Evolutionary conservation across 2,888 invertebrate genomes (phyloP).

Genomic region (Trypoxylon attenuatum): DNA sequence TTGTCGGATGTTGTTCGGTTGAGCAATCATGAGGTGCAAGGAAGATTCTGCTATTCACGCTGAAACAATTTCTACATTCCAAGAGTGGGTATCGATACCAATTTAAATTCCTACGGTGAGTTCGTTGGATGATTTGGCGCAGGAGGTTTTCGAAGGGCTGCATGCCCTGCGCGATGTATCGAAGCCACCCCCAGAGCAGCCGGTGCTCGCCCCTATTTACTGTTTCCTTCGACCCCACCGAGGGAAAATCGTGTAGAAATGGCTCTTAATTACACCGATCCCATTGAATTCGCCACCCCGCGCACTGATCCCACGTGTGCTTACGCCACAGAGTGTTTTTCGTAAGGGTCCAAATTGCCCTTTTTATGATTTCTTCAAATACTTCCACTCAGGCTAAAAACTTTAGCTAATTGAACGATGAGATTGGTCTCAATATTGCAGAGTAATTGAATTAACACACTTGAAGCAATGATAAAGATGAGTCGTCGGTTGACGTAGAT

Average conservation of each 20-base stretch:
- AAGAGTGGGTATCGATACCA: conserved; percentile 55
- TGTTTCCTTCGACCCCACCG: conserved; percentile 58
- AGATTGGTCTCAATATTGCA: too few relatives aligned
- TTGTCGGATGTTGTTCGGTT: too few relatives aligned
- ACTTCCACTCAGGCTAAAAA: background rate
- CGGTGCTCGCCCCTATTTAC: conserved; percentile 63
- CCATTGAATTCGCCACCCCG: conserved; percentile 69
- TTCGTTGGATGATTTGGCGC: conserved; percentile 24
- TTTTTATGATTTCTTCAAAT: conserved; percentile 3
- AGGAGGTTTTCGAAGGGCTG: conserved; percentile 40
- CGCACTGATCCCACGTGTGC: conserved; percentile 63
- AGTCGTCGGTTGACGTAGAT: background rate
- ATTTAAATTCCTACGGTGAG: conserved; percentile 62
- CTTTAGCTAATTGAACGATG: too few relatives aligned
- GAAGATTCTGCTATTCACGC: conserved; percentile 25
- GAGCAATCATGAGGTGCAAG: too few relatives aligned
- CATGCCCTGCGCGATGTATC: conserved; percentile 21
- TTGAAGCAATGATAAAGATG: too few relatives aligned
- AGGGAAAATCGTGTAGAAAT: conserved; percentile 73
- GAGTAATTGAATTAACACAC: too few relatives aligned
- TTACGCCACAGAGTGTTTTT: conserved; percentile 64
- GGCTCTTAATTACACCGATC: conserved; percentile 75
- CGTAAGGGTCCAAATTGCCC: conserved; percentile 9
- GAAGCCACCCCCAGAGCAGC: conserved; percentile 12
- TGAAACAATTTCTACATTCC: conserved; percentile 53